Evolutionary conservation across 1,140 invertebrate genomes (phyloP).

Genomic region (Leptopilina clavipes): DNA sequence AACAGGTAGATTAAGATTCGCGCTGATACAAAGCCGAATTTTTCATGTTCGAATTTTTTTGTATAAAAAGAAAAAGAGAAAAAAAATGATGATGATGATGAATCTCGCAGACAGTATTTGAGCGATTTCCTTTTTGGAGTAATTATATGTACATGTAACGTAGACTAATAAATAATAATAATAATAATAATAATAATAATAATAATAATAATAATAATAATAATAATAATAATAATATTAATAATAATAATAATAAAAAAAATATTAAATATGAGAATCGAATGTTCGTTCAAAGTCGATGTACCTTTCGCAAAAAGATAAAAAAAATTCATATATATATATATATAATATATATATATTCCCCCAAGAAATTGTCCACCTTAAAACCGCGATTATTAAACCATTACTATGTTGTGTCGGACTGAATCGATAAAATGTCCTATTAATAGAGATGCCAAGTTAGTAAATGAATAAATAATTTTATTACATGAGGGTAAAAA

Average conservation of each 20-base stretch:
- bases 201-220: too few species aligned
- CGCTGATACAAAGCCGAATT: conserved; percentile 10
- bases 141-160: conserved; percentile 32
- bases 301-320: conserved; percentile 4
- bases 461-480: conserved; percentile 7
- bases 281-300: conserved; percentile 23
- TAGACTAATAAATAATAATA: conserved; percentile 26
- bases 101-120: conserved; percentile 8
- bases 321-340: background rate
- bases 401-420: background rate
- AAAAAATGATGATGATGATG: too few species aligned
- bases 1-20: conserved; percentile 12
- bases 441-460: background rate
- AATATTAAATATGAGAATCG: conserved; percentile 14
- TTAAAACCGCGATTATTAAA: conserved; percentile 1
- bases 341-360: conserved; percentile 13
- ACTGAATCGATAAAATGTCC: conserved; percentile 9
- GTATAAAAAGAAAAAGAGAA: background rate
- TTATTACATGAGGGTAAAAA: conserved; percentile 6
- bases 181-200: too few species aligned
- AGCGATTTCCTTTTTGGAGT: conserved; percentile 24
- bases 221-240: too few species aligned
- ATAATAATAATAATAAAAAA: background rate
- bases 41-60: conserved; percentile 30
- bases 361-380: background rate